Evolutionary conservation across 2,113 vertebrate genomes (phyloP).

Genomic region (Pelecanoides urinatrix): DNA sequence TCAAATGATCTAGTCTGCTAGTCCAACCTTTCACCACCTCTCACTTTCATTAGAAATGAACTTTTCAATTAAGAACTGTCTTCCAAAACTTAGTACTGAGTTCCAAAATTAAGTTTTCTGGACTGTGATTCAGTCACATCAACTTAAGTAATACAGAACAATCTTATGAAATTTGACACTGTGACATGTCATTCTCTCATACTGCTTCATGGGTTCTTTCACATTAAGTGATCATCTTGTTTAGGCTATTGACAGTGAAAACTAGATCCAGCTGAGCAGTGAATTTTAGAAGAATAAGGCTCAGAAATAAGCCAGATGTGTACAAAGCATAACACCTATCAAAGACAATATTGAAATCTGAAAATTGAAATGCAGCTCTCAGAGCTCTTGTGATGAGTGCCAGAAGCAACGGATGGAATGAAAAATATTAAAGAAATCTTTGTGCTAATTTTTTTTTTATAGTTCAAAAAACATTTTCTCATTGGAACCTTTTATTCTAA

Average conservation of each 20-base stretch:
- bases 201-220: slow-evolving; percentile 32
- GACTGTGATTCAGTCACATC: slow-evolving; percentile 28
- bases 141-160: slow-evolving; percentile 12
- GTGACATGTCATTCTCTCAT: slow-evolving; percentile 31
- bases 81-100: slow-evolving; percentile 40
- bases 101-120: slow-evolving; percentile 67
- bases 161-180: slow-evolving; percentile 13
- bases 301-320: slow-evolving; percentile 31
- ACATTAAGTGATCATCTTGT: slow-evolving; percentile 19
- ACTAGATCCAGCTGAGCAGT: slow-evolving; percentile 43
- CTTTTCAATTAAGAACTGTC: slow-evolving; percentile 73
- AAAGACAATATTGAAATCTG: slow-evolving; percentile 47
- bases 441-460: not conserved
- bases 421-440: slow-evolving; percentile 35
- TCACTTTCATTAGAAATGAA: slow-evolving; percentile 67
- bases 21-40: slow-evolving; percentile 71
- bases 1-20: slow-evolving; percentile 68
- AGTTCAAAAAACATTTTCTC: not conserved
- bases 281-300: slow-evolving; percentile 42
- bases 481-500: slow-evolving; percentile 5
- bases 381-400: slow-evolving; percentile 37
- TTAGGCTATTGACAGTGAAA: slow-evolving; percentile 50
- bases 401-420: not conserved
- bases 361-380: slow-evolving; percentile 44
- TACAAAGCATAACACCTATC: slow-evolving; percentile 28